Evolutionary conservation across 2,888 invertebrate genomes (phyloP).

Genomic region (Timema cristinae): DNA sequence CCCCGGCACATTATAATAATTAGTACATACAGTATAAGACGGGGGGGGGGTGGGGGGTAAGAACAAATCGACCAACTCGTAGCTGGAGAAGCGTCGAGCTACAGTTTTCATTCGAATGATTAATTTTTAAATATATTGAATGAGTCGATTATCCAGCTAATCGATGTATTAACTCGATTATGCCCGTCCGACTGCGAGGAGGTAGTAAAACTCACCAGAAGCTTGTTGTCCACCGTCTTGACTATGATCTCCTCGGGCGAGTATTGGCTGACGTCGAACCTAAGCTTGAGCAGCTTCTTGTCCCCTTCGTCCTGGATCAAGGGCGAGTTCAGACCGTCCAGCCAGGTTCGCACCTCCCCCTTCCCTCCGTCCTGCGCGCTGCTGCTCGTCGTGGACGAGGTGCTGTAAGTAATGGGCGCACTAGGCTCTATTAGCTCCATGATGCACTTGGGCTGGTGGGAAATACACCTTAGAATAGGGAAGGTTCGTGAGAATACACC

Average conservation of each 20-base stretch:
- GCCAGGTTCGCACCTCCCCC: conserved; percentile 64
- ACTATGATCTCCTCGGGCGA: conserved; percentile 95
- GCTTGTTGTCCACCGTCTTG: conserved; percentile 96
- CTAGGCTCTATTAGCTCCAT: conserved; percentile 1
- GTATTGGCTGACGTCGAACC: conserved; percentile 97
- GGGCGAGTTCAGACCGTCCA: conserved; percentile 85
- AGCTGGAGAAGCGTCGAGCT: not conserved
- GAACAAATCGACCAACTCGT: not conserved
- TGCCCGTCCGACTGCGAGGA: not conserved
- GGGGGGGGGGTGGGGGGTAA: not conserved
- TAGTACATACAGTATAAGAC: no score
- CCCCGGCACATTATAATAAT: no score
- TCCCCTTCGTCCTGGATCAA: conserved; percentile 92
- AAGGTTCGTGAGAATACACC: no score
- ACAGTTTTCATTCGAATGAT: not conserved
- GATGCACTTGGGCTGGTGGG: no score
- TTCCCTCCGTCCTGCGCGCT: conserved; percentile 43
- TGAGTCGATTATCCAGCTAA: not conserved
- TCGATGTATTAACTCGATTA: no score
- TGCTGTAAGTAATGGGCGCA: conserved; percentile 49
- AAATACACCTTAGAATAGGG: no score
- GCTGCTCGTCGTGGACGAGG: conserved; percentile 54
- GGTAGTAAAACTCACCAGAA: conserved; percentile 64
- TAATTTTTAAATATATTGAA: not conserved
- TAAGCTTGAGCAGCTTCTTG: conserved; percentile 87